Base-by-base conservation (phyloP, 2,797 vertebrate species). In the Tangara arthus region DNA sequence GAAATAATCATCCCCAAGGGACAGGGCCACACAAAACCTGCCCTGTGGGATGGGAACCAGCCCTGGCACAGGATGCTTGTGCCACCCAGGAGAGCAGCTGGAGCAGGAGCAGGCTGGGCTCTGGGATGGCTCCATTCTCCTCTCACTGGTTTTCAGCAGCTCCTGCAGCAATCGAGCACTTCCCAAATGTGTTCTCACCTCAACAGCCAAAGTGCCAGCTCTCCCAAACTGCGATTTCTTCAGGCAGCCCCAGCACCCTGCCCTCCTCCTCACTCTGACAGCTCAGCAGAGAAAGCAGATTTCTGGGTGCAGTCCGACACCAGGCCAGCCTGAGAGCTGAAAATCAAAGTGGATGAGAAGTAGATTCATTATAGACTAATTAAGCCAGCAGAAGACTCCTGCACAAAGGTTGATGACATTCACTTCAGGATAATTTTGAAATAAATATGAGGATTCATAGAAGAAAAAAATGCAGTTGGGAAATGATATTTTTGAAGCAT, bases 331-430 rank as follows among this genome's bases (percentile, higher is more conserved):
- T 86, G 71, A 55, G 87, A 94, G 77, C 3, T 57, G 41, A 57
- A 84, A 87, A 92, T 83, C 71, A 94, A 94, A 92, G 61, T 79
- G 49, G 65, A 71, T 6, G 15, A 77, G 80, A 72, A 95, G 55
- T 37, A 87, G 39, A 79, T 75, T 93, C 82, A 68, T 96, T 96
- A 76, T 68, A 42, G 73, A 64, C 64, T 89, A 94, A 92, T 94
- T 96, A 95, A 97, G 90, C 82, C 56, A 94, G 81, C 32, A 72
- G 87, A 90, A 72, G 82, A 9, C 70, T 89, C 61, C 65, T 53
- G 87, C 90, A 91, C 90, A 92, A 97, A 95, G 94, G 95, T 91
- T 84, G 93, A 49, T 94, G 93, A 90, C 94, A 73, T 91, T 88
- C 93, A 82, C 72, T 75, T 69, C 46, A 68, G 81, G 75, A 89